Percentiles rank a stretch among this genome's conserved stretches.
Conservation (phyloP, 2,113 vertebrate species). For the Blennius ocellaris region DNA sequence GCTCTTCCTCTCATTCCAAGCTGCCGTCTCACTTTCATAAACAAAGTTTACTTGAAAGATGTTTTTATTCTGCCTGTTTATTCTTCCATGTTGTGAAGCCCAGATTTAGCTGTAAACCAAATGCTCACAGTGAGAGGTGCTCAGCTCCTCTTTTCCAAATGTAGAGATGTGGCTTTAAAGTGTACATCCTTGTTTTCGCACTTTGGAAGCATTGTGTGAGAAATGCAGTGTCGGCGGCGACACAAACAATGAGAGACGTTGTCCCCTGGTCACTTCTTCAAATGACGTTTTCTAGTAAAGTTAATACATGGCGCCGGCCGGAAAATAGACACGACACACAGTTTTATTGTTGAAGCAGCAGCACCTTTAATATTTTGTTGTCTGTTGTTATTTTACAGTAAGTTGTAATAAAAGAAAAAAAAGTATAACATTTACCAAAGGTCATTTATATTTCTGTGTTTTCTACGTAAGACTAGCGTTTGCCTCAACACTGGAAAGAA, state of each 20-base stretch:
- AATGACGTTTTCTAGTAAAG: not conserved
- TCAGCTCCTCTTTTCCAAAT: slow-evolving; percentile 2
- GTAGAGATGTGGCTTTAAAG: slow-evolving; percentile 33
- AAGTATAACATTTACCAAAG: slow-evolving; percentile 61
- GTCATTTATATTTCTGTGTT: slow-evolving; percentile 55
- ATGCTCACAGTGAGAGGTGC: slow-evolving; percentile 4
- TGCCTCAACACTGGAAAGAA: slow-evolving; percentile 85
- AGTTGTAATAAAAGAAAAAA: slow-evolving; percentile 52
- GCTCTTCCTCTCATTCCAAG: not conserved
- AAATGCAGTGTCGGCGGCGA: not conserved
- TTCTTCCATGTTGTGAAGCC: not conserved
- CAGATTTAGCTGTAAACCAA: slow-evolving; percentile 45
- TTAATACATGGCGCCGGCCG: slow-evolving; percentile 1
- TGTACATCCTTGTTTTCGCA: slow-evolving; percentile 41
- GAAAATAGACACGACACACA: not conserved
- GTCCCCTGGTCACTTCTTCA: slow-evolving; percentile 1
- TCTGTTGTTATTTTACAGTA: slow-evolving; percentile 34
- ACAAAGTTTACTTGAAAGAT: slow-evolving; percentile 47
- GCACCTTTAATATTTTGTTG: slow-evolving; percentile 47
- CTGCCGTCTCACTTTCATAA: slow-evolving; percentile 22
- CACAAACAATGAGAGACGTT: not conserved
- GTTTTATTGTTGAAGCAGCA: slow-evolving; percentile 29
- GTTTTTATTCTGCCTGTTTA: not conserved
- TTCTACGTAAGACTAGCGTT: slow-evolving; percentile 48
- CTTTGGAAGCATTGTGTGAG: slow-evolving; percentile 46